phyloP scores from a whole-genome alignment of 92 coral and sea anemone species.

The Bergia puertoricense region DNA sequence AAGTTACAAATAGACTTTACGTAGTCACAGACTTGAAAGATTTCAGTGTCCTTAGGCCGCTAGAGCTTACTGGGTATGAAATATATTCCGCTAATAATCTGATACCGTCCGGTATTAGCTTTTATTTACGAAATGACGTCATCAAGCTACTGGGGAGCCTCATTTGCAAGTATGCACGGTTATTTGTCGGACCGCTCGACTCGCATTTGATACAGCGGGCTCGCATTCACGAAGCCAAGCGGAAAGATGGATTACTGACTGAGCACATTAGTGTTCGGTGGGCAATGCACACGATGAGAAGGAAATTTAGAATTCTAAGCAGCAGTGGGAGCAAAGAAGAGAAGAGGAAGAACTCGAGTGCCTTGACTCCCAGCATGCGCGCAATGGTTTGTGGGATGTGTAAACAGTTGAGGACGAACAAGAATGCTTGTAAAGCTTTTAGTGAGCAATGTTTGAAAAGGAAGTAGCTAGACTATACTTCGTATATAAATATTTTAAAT shows the following conservation, averaged over 20 bases:
- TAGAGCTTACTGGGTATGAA: constrained; percentile 58
- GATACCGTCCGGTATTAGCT: constrained; percentile 65
- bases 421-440: background rate
- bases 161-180: constrained; percentile 74
- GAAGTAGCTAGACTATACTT: background rate
- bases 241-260: constrained; percentile 57
- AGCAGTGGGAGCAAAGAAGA: background rate
- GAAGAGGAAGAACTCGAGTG: background rate
- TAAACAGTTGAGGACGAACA: constrained; percentile 13
- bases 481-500: no score
- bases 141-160: constrained; percentile 64
- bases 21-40: constrained; percentile 60
- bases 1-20: constrained; percentile 61
- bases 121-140: constrained; percentile 60
- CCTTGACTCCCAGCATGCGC: constrained; percentile 19
- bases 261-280: constrained; percentile 67
- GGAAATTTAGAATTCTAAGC: constrained; percentile 43
- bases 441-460: constrained; percentile 4
- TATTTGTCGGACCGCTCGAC: constrained; percentile 72
- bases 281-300: constrained; percentile 75
- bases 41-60: constrained; percentile 46
- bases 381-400: constrained; percentile 50
- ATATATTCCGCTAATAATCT: constrained; percentile 55
- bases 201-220: constrained; percentile 77
- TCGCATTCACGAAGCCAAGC: constrained; percentile 75